These are phyloP conservation scores for Parthenolecanium corni DNA, from an alignment of 2,888 invertebrate genomes.

Conservation along the genomic window DNA sequence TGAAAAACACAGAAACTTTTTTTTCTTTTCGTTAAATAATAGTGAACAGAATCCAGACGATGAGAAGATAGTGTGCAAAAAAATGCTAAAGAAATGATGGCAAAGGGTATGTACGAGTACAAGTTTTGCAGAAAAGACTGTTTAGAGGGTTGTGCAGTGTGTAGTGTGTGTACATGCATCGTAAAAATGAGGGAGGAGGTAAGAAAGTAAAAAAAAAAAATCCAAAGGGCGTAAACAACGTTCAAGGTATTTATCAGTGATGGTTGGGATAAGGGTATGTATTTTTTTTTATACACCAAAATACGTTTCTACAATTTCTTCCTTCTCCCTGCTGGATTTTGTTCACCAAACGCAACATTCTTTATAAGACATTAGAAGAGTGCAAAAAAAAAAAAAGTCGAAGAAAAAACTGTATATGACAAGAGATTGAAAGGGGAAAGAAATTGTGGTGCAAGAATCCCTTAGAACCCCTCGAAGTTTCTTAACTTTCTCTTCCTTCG, in stretches of 20 bases:
- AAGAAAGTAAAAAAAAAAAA: not conserved
- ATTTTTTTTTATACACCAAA: constrained; percentile 1
- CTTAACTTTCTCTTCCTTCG: not conserved
- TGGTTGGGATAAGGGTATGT: not conserved
- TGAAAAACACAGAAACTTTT: constrained; percentile 10
- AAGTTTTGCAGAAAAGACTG: too few relatives aligned
- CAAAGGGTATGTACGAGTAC: too few relatives aligned
- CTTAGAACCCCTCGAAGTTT: not conserved
- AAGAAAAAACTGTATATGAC: not conserved
- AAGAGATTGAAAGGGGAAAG: constrained; percentile 1
- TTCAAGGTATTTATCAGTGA: constrained; percentile 16
- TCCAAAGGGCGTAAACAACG: not conserved
- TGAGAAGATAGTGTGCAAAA: too few relatives aligned
- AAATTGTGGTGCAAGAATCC: constrained; percentile 8
- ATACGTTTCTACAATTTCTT: constrained; percentile 3
- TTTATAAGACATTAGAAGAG: not conserved
- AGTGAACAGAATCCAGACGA: too few relatives aligned
- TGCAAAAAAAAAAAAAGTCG: not conserved
- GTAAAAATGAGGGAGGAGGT: not conserved
- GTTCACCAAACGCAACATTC: not conserved
- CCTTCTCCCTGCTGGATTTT: not conserved
- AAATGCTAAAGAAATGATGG: too few relatives aligned
- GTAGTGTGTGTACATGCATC: too few relatives aligned
- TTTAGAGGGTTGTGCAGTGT: too few relatives aligned
- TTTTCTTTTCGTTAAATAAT: not conserved